Evolutionary conservation across 92 coral and sea anemone genomes (phyloP).

Genomic region (Diadumene lineata): DNA sequence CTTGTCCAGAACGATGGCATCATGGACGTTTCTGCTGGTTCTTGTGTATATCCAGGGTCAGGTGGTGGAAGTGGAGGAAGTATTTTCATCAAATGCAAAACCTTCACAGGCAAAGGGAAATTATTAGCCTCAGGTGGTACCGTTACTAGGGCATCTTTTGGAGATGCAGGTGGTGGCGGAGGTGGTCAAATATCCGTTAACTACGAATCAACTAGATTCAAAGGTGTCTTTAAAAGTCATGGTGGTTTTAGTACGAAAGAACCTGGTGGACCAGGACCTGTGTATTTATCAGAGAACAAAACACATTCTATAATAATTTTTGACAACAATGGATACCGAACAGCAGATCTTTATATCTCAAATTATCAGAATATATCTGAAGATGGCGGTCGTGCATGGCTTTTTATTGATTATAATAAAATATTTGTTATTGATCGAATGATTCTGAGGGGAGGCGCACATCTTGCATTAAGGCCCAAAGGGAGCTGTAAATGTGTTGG

Average conservation of each 20-base stretch:
- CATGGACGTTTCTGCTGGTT: constrained; percentile 64
- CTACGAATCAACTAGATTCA: constrained; percentile 46
- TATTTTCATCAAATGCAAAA: constrained; percentile 38
- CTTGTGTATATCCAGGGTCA: constrained; percentile 25
- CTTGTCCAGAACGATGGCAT: constrained; percentile 60
- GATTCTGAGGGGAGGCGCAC: constrained; percentile 60
- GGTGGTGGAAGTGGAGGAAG: constrained; percentile 86
- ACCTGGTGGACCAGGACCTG: constrained; percentile 72
- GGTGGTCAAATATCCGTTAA: constrained; percentile 61
- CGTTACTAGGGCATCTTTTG: constrained; percentile 17
- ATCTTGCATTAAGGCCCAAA: constrained; percentile 40
- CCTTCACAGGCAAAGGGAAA: constrained; percentile 57
- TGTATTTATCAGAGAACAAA: constrained; percentile 33
- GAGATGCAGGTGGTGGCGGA: constrained; percentile 75
- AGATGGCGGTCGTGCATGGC: constrained; percentile 68
- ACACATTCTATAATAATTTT: constrained; percentile 35
- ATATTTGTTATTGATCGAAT: constrained; percentile 51
- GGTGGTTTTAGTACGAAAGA: constrained; percentile 59
- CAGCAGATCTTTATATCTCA: constrained; percentile 40
- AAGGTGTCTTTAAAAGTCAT: constrained; percentile 41
- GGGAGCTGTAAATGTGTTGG: constrained; percentile 18
- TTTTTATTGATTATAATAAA: constrained; percentile 44
- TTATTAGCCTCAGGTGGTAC: constrained; percentile 55
- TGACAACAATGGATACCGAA: constrained; percentile 62
- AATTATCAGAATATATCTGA: constrained; percentile 43